Conservation (phyloP, 2,888 invertebrate genomes). For the Cantharis flavilabris region DNA sequence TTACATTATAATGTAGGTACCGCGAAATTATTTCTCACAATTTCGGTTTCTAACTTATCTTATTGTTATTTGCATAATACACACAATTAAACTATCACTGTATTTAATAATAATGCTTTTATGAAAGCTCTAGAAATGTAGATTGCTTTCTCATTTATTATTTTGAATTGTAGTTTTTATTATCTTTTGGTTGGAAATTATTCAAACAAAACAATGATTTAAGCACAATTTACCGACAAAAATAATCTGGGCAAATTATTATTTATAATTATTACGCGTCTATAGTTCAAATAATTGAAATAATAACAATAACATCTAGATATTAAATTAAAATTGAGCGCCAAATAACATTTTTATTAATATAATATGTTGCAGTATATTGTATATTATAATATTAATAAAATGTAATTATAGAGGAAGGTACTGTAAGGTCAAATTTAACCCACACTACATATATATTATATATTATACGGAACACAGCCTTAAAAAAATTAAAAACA, state of each 20-base stretch:
- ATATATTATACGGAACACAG: background rate
- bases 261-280: background rate
- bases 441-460: background rate
- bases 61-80: background rate
- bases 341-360: background rate
- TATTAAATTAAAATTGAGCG: background rate
- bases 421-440: background rate
- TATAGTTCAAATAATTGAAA: background rate
- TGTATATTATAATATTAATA: no score
- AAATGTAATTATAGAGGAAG: background rate
- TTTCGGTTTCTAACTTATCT: background rate
- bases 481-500: background rate
- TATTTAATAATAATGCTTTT: background rate
- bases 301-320: background rate
- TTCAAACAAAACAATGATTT: background rate
- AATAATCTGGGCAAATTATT: background rate
- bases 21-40: background rate
- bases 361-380: no score
- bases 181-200: background rate
- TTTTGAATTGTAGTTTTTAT: background rate
- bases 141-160: background rate
- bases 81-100: background rate
- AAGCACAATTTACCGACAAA: background rate
- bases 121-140: background rate
- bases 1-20: no score